These are phyloP conservation scores for Falco peregrinus DNA, from an alignment of 2,797 vertebrate genomes.

Conservation along the genomic window DNA sequence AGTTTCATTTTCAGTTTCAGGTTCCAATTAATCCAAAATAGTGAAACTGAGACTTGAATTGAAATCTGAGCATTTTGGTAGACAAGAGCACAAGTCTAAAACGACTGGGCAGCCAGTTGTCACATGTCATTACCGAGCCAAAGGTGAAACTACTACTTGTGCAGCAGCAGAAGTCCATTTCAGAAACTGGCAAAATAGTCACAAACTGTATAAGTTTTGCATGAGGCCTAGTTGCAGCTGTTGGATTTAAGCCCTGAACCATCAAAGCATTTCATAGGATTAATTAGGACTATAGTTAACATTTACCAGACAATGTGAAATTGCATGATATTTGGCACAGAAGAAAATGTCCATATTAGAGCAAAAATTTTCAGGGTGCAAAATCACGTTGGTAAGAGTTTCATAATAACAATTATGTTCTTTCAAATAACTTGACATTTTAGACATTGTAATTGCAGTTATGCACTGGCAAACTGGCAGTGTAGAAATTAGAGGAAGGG, in stretches of 20 bases:
- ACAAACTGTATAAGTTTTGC: neutral
- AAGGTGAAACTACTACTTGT: neutral
- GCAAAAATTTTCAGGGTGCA: neutral
- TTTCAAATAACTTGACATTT: neutral
- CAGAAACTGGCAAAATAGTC: neutral
- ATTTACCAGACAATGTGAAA: neutral
- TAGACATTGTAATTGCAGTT: neutral
- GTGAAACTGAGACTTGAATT: conserved; percentile 23
- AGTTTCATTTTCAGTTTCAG: conserved; percentile 57
- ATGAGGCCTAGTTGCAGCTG: neutral
- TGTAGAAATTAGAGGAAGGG: neutral
- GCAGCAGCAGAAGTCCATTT: neutral
- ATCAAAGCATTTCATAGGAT: neutral
- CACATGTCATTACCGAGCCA: neutral
- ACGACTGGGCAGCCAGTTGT: neutral
- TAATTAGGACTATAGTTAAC: neutral
- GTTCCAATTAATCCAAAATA: conserved; percentile 39
- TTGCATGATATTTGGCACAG: neutral
- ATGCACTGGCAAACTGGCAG: neutral
- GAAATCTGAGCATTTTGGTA: conserved; percentile 15
- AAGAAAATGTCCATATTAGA: neutral
- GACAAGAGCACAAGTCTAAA: neutral
- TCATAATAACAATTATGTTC: neutral
- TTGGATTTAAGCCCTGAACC: neutral
- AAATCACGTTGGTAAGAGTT: neutral